Base-by-base conservation (phyloP, 2,797 vertebrate genomes). In the Miichthys miiuy region DNA sequence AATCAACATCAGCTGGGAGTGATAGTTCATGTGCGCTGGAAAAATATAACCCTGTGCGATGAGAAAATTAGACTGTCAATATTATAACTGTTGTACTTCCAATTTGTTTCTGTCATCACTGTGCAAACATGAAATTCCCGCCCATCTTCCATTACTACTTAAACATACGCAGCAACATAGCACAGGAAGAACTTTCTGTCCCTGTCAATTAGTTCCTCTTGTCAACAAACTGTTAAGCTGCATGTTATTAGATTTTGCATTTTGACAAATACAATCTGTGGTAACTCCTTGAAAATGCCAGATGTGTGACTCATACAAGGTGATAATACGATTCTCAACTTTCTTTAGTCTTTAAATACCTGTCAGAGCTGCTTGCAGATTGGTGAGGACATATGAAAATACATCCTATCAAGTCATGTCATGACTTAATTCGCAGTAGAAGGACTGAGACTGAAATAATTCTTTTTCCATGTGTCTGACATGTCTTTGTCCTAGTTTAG, bases 21-120 rank as follows among this genome's bases (percentile, higher is more conserved):
- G 50, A 68, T 64, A 16, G 54, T 47, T 71, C 18, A 41, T n/a
- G 6, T 25, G 61, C 4, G 3, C 63, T 23, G 46, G 46, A 74
- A 47, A 74, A 79, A 71, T 63, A 38, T 38, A 47, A 76, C 13
- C 18, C 67, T 10, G 46, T 14, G 34, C 0, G 1, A 71, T 2
- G 23, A 81, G 84, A 67, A 82, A 81, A 87, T 72, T 6, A 70
- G 60, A 42, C 62, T 58, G 66, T 82, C 77, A 73, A 17, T 72
- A 50, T 77, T 44, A 44, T 30, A 66, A 46, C 58, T 14, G 47
- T 79, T 63, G 14, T n/a, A 42, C 6, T 34, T 70, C 34, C 30
- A 25, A 50, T 79, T 82, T 80, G 62, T 34, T 54, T 81, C 66
- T 60, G 48, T 56, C 20, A 65, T 54, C 30, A 27, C 2, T 0